Evolutionary conservation across 2,797 vertebrate species (phyloP).

Genomic region (Molossus molossus): DNA sequence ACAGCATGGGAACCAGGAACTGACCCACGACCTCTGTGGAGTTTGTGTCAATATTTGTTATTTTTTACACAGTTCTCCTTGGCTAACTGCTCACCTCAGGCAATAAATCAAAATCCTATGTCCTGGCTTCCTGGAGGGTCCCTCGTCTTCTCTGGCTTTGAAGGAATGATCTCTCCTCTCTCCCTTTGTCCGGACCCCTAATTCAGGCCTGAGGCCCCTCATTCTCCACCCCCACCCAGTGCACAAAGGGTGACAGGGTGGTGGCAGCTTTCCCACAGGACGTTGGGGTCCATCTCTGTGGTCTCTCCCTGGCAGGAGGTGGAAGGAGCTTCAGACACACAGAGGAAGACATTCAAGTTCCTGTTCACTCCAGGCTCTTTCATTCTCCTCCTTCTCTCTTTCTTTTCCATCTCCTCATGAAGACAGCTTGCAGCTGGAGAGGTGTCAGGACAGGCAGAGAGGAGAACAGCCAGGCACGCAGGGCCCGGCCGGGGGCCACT

Average conservation of each 20-base stretch:
- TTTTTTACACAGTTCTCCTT: constrained; percentile 25
- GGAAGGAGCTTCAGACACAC: too few species aligned
- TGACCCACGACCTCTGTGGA: neutral
- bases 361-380: neutral
- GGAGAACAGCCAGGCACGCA: neutral
- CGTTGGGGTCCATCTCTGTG: fast-evolving
- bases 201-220: neutral
- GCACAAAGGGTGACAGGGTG: neutral
- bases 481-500: fast-evolving
- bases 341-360: neutral
- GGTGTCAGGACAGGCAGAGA: neutral
- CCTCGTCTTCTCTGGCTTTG: neutral
- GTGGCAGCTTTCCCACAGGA: neutral
- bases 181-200: neutral
- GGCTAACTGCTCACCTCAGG: constrained; percentile 8
- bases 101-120: constrained; percentile 16
- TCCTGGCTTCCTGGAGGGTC: constrained; percentile 26
- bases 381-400: neutral
- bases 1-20: neutral
- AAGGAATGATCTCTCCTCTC: neutral
- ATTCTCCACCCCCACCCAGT: neutral
- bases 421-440: constrained; percentile 32
- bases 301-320: neutral
- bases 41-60: neutral
- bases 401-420: constrained; percentile 10